Conservation (phyloP, 2,113 vertebrate species). For the Zosterops pallidus region DNA sequence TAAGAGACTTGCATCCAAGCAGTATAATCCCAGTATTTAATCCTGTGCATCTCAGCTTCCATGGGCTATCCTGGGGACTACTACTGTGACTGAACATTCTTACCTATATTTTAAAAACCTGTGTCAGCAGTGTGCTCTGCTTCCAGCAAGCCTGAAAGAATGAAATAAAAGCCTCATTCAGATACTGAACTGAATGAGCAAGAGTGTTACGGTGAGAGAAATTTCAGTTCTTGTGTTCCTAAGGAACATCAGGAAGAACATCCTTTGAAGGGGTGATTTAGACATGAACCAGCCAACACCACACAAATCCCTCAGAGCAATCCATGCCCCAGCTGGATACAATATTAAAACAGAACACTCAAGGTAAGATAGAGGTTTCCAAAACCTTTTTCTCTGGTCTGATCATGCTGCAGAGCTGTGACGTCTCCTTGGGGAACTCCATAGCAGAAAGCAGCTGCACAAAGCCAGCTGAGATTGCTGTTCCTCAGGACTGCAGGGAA, state of each 20-base stretch:
- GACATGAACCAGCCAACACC: neutral
- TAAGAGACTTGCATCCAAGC: neutral
- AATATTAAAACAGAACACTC: neutral
- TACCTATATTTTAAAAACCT: neutral
- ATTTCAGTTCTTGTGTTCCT: neutral
- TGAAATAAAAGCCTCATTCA: neutral
- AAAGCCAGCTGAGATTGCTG: neutral
- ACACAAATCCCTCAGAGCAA: neutral
- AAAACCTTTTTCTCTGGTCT: neutral
- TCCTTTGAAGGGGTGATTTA: neutral
- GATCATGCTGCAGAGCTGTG: neutral
- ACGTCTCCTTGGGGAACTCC: neutral
- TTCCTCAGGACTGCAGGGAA: neutral
- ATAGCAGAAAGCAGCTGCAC: neutral
- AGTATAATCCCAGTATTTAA: neutral
- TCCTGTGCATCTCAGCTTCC: neutral
- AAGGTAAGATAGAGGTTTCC: neutral
- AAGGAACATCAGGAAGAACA: neutral
- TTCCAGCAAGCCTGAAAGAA: neutral
- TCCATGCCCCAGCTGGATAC: neutral
- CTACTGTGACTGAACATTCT: neutral
- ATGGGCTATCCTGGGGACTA: neutral
- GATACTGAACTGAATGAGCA: neutral
- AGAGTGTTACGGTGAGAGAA: neutral
- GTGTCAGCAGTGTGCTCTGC: neutral